phyloP scores from a whole-genome alignment of 2,888 invertebrate genomes.

The Ophion ventricosus region DNA sequence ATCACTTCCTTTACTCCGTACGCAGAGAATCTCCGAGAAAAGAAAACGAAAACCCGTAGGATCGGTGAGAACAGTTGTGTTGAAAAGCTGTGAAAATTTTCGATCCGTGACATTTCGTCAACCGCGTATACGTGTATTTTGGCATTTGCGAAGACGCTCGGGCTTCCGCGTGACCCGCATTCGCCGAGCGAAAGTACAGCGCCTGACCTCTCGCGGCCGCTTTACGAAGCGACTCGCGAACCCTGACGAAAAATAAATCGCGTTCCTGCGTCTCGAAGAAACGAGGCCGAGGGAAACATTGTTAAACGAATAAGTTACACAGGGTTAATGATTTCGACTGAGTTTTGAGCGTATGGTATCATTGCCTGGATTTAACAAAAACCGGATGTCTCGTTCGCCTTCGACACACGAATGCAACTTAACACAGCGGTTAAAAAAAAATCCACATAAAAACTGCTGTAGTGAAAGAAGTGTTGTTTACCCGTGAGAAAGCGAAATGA shows the following conservation, averaged over 20 bases:
- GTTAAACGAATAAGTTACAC: background rate
- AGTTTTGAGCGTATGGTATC: background rate
- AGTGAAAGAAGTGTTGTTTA: background rate
- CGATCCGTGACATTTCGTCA: background rate
- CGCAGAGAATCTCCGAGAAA: background rate
- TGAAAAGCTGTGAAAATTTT: background rate
- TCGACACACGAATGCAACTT: background rate
- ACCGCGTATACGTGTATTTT: background rate
- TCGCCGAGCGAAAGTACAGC: background rate
- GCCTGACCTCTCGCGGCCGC: background rate
- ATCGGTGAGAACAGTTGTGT: background rate
- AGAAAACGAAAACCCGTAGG: background rate
- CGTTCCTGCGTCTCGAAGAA: background rate
- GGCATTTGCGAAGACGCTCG: constrained; percentile 1
- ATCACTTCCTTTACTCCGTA: background rate
- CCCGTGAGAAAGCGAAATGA: background rate
- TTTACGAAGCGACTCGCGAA: background rate
- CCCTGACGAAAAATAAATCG: background rate
- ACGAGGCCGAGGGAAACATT: background rate
- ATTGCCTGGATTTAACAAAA: background rate
- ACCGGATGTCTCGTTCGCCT: background rate
- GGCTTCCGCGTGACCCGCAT: background rate
- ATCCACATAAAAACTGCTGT: background rate
- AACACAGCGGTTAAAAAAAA: background rate
- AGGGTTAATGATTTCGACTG: background rate